Evolutionary conservation across 92 coral and sea anemone genomes (phyloP).

Genomic region (Zoanthus gigantus): DNA sequence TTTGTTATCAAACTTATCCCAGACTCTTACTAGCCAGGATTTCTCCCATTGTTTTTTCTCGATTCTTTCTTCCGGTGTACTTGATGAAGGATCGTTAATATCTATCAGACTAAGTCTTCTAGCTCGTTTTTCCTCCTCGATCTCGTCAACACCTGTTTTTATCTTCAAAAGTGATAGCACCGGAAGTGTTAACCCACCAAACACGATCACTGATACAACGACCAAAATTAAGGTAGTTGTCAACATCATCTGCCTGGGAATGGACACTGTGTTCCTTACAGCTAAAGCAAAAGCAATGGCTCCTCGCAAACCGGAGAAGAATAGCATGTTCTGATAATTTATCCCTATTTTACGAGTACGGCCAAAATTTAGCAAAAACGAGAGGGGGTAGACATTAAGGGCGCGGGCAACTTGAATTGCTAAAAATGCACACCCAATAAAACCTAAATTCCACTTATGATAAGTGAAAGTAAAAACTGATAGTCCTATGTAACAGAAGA

Average conservation of each 20-base stretch:
- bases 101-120: constrained; percentile 92
- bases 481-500: constrained; percentile 94
- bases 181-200: constrained; percentile 90
- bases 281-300: constrained; percentile 99
- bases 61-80: constrained; percentile 92
- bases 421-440: constrained; percentile 92
- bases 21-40: constrained; percentile 95
- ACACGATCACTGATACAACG: constrained; percentile 92
- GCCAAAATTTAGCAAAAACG: constrained; percentile 86
- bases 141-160: constrained; percentile 91
- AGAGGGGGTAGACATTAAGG: constrained; percentile 86
- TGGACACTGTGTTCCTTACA: constrained; percentile 94
- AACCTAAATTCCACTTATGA: constrained; percentile 94
- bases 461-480: constrained; percentile 95
- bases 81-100: constrained; percentile 92
- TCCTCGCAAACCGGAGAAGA: constrained; percentile 97
- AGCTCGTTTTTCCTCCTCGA: constrained; percentile 89
- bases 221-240: constrained; percentile 94
- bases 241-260: constrained; percentile 98
- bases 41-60: constrained; percentile 96
- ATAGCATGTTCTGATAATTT: constrained; percentile 96
- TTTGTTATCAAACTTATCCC: constrained; percentile 92
- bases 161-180: constrained; percentile 84
- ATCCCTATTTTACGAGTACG: constrained; percentile 90
- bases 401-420: constrained; percentile 87